A percentile compares a stretch with the other conserved stretches of the same genome.
These are phyloP conservation scores for Hepsetus odoe DNA, from an alignment of 2,113 vertebrate species.

Conservation along the genomic window DNA sequence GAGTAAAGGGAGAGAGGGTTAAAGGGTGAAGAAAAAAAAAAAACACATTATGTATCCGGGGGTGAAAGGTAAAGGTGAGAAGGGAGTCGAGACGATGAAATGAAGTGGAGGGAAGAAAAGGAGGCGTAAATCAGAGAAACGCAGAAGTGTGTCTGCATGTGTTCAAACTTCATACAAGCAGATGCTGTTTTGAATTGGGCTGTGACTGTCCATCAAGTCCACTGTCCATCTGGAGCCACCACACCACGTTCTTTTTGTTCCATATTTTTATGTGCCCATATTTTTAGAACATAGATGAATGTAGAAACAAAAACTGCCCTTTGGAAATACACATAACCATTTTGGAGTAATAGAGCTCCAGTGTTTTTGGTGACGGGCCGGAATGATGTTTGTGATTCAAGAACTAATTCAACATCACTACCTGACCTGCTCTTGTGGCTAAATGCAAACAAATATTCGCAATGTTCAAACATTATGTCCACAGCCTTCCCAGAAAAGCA, in stretches of 20 bases:
- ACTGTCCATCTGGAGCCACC: constrained; percentile 28
- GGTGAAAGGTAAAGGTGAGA: constrained; percentile 36
- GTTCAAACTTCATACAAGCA: constrained; percentile 14
- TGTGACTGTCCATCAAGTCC: neutral
- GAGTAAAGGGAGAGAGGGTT: neutral
- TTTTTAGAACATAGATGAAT: constrained; percentile 8
- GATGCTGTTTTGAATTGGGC: constrained; percentile 1
- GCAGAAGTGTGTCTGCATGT: constrained; percentile 25
- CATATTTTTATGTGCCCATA: too few relatives aligned
- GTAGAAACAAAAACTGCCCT: neutral
- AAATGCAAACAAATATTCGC: too few relatives aligned
- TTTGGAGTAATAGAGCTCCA: too few relatives aligned
- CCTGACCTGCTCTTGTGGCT: too few relatives aligned
- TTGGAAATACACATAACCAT: too few relatives aligned
- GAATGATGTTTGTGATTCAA: too few relatives aligned
- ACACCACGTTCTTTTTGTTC: too few relatives aligned
- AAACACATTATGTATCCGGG: neutral
- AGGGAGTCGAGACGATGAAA: constrained; percentile 20
- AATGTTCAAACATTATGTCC: too few relatives aligned
- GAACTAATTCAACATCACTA: too few relatives aligned
- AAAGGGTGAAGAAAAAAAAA: neutral
- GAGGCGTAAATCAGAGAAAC: constrained; percentile 26
- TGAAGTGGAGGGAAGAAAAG: constrained; percentile 31
- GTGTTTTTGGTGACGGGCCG: too few relatives aligned
- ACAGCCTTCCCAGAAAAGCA: too few relatives aligned